phyloP scores from a whole-genome alignment of 1,140 invertebrate species.

The Hypothenemus hampei region DNA sequence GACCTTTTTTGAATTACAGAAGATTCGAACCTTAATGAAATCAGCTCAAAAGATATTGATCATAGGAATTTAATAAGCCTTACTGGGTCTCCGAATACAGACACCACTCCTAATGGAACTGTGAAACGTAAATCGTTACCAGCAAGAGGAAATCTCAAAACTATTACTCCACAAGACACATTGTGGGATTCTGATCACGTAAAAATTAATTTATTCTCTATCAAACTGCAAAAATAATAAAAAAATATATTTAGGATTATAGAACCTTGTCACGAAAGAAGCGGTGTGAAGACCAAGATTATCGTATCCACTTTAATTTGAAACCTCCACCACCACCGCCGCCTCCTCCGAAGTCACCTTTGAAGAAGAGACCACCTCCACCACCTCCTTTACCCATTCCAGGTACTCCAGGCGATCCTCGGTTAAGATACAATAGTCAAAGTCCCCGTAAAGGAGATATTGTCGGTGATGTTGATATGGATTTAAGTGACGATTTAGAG shows the following conservation, averaged over 20 bases:
- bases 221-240: not conserved
- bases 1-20: constrained; percentile 12
- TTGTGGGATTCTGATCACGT: constrained; percentile 31
- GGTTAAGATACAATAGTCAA: not conserved
- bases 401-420: not conserved
- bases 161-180: constrained; percentile 21
- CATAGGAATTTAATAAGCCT: constrained; percentile 79
- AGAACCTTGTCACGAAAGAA: too few species aligned
- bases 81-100: constrained; percentile 58
- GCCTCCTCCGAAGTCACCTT: constrained; percentile 27
- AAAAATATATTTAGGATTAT: constrained; percentile 10
- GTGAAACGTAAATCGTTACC: constrained; percentile 2
- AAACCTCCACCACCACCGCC: constrained; percentile 41
- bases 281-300: constrained; percentile 41
- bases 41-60: constrained; percentile 62
- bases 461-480: constrained; percentile 66
- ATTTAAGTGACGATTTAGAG: constrained; percentile 62
- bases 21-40: constrained; percentile 28
- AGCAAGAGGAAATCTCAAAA: constrained; percentile 43
- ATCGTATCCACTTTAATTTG: constrained; percentile 36
- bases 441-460: constrained; percentile 38
- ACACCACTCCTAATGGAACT: not conserved
- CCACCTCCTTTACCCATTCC: constrained; percentile 7
- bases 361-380: constrained; percentile 1
- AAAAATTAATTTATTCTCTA: not conserved